Conservation (phyloP, 2,113 vertebrate species). For the Dicentrarchus labrax region DNA sequence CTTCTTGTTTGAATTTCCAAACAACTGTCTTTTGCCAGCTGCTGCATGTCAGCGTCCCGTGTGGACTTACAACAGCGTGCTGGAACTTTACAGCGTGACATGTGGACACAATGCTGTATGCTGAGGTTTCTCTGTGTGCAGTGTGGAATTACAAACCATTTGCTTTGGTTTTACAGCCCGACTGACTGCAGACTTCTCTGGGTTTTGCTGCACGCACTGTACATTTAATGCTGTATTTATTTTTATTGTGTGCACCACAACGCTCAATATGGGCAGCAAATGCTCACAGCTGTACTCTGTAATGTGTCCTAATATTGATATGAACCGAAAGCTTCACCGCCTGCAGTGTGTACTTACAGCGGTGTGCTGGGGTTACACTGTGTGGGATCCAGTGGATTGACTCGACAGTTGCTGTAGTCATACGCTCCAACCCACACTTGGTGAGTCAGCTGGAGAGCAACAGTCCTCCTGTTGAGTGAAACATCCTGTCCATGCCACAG, state of each 20-base stretch:
- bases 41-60: not conserved
- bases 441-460: slow-evolving; percentile 83
- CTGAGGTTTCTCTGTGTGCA: not conserved
- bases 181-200: not conserved
- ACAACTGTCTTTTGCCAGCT: not conserved
- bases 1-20: not conserved
- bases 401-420: slow-evolving; percentile 86
- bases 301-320: not conserved
- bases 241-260: not conserved
- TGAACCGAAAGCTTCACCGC: slow-evolving; percentile 29
- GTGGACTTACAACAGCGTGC: not conserved
- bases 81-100: slow-evolving; percentile 6
- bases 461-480: slow-evolving; percentile 69
- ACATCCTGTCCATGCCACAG: slow-evolving; percentile 85
- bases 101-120: not conserved
- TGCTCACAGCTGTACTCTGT: not conserved
- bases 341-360: slow-evolving; percentile 60
- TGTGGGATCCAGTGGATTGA: slow-evolving; percentile 85
- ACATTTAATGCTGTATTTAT: not conserved
- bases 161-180: not conserved
- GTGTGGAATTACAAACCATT: not conserved
- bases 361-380: slow-evolving; percentile 58
- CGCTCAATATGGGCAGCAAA: not conserved
- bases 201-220: not conserved
- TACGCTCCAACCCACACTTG: slow-evolving; percentile 85